Evolutionary conservation across 2,797 vertebrate genomes (phyloP).

Genomic region (Eulemur coronatus): DNA sequence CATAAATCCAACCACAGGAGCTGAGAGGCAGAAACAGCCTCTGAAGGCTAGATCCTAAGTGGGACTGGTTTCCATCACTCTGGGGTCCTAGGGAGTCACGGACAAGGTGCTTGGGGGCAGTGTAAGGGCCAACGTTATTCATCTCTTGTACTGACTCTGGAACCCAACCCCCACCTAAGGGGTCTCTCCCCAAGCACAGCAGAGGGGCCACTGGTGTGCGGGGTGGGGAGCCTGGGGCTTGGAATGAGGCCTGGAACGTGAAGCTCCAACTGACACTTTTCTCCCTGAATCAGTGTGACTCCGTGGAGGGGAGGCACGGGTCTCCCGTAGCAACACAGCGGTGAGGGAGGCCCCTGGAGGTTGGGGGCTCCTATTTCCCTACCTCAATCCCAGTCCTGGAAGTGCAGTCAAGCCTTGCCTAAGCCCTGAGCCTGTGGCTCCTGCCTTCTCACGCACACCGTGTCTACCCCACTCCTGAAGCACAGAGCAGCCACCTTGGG

Average conservation of each 20-base stretch:
- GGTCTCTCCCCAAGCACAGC: background rate
- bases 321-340: background rate
- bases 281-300: background rate
- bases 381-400: background rate
- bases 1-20: background rate
- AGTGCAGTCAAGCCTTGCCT: background rate
- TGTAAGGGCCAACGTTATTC: background rate
- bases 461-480: background rate
- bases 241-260: background rate
- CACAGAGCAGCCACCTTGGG: background rate
- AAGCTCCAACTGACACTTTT: fast-evolving
- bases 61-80: background rate
- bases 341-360: background rate
- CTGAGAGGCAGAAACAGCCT: background rate
- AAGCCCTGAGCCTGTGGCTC: fast-evolving
- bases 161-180: fast-evolving
- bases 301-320: background rate
- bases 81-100: background rate
- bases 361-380: background rate
- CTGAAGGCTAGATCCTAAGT: background rate
- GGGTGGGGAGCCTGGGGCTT: background rate
- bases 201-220: too few relatives aligned
- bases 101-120: background rate
- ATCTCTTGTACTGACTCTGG: background rate
- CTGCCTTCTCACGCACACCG: fast-evolving